A percentile compares a stretch with the other conserved stretches of the same genome.
These are phyloP conservation scores for Tachysurus fulvidraco DNA, from an alignment of 2,113 vertebrate species.

Conservation along the genomic window DNA sequence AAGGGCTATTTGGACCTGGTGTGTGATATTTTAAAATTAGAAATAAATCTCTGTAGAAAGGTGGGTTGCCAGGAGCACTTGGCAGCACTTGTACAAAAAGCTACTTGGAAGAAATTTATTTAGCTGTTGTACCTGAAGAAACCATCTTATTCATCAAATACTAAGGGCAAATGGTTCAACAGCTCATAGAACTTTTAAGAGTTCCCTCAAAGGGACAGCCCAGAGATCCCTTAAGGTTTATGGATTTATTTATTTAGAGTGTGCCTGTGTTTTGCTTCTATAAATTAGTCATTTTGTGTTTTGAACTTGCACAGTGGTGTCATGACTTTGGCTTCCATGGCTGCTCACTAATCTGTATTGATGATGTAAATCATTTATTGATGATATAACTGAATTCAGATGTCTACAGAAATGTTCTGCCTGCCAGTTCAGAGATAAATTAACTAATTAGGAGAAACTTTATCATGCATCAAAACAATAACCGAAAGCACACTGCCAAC, in stretches of 20 bases:
- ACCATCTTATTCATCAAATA: not conserved
- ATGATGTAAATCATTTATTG: not conserved
- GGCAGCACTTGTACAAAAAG: not conserved
- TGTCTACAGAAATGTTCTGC: not conserved
- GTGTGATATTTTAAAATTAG: not conserved
- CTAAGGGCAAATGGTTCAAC: not conserved
- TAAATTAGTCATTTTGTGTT: not conserved
- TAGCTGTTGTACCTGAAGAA: not conserved
- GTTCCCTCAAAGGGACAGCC: not conserved
- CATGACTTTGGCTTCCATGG: not conserved
- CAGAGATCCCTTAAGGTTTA: not conserved
- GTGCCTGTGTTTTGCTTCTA: not conserved
- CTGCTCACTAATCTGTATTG: not conserved
- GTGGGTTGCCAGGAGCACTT: not conserved
- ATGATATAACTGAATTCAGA: not conserved
- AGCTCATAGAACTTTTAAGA: not conserved
- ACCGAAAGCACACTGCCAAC: not conserved
- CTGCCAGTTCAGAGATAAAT: constrained; percentile 1
- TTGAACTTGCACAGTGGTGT: not conserved
- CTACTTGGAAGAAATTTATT: not conserved
- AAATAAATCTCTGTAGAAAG: not conserved
- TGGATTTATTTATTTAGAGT: not conserved
- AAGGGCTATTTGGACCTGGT: not conserved
- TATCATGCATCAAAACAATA: not conserved
- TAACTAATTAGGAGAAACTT: not conserved